Evolutionary conservation across 2,113 vertebrate genomes (phyloP).

Genomic region (Cynoglossus semilaevis): DNA sequence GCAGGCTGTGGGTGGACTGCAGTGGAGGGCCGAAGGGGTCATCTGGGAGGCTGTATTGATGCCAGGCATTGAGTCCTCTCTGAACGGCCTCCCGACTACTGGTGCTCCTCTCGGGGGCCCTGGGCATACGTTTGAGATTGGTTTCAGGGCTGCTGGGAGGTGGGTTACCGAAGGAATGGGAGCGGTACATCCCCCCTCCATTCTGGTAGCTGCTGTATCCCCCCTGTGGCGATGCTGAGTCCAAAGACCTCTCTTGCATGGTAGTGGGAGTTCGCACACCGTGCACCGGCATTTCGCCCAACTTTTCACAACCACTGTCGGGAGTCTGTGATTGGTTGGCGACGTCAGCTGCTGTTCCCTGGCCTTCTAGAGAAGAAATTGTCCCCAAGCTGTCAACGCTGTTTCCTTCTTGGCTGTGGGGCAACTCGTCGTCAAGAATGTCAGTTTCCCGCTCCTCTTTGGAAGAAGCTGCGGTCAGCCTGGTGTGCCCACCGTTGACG

Average conservation of each 20-base stretch:
- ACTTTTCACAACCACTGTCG: slow-evolving; percentile 68
- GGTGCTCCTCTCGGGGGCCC: slow-evolving; percentile 81
- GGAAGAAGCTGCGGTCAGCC: slow-evolving; percentile 41
- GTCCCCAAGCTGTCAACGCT: slow-evolving; percentile 92
- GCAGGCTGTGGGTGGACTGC: slow-evolving; percentile 81
- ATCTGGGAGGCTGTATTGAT: slow-evolving; percentile 83
- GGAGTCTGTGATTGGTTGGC: slow-evolving; percentile 72
- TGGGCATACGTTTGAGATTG: slow-evolving; percentile 77
- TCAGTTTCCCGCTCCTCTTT: slow-evolving; percentile 86
- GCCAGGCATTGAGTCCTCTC: slow-evolving; percentile 90
- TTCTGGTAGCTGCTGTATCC: slow-evolving; percentile 76
- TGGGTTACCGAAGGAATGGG: slow-evolving; percentile 83
- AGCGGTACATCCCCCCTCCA: slow-evolving; percentile 74
- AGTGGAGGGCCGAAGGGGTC: slow-evolving; percentile 75
- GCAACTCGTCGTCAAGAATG: slow-evolving; percentile 91
- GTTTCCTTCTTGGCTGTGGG: slow-evolving; percentile 87
- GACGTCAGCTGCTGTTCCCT: slow-evolving; percentile 76
- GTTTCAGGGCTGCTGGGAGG: slow-evolving; percentile 59
- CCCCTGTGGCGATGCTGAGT: slow-evolving; percentile 64
- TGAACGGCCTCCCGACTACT: slow-evolving; percentile 96
- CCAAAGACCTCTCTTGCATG: slow-evolving; percentile 77
- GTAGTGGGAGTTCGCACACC: slow-evolving; percentile 79
- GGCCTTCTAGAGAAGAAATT: slow-evolving; percentile 86
- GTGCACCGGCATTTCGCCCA: slow-evolving; percentile 68
- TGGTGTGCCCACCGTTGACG: slow-evolving; percentile 82